Evolutionary conservation across 2,888 invertebrate genomes (phyloP).

Genomic region (Ctena decussata): DNA sequence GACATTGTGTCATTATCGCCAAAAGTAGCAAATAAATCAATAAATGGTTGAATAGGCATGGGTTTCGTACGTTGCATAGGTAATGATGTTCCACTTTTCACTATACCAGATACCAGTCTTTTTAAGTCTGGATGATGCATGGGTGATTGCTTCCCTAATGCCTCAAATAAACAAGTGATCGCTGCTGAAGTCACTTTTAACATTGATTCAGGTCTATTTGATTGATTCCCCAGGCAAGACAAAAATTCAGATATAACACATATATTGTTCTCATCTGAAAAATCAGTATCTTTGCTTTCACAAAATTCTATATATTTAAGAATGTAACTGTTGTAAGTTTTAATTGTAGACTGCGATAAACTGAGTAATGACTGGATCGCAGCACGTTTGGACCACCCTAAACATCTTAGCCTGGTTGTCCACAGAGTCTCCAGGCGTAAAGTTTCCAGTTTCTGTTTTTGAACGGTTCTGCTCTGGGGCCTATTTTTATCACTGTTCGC

Average conservation of each 20-base stretch:
- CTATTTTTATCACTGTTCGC: background rate
- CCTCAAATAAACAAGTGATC: background rate
- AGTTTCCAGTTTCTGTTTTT: conserved; percentile 11
- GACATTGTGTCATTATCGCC: background rate
- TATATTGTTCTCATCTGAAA: background rate
- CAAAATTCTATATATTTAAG: conserved; percentile 15
- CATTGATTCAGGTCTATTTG: background rate
- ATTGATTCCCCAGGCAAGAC: background rate
- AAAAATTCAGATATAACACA: background rate
- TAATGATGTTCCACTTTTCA: conserved; percentile 4
- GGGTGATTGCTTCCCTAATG: background rate
- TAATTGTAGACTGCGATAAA: background rate
- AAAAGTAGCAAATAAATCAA: background rate
- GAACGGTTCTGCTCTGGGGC: conserved; percentile 9
- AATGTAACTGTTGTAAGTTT: conserved; percentile 10
- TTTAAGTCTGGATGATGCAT: background rate
- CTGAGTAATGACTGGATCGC: background rate
- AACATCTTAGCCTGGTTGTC: conserved; percentile 6
- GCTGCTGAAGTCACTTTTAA: background rate
- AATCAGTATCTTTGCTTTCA: background rate
- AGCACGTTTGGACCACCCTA: background rate
- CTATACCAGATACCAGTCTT: background rate
- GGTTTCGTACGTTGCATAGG: conserved; percentile 13
- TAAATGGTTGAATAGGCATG: background rate
- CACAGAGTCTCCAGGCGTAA: conserved; percentile 10